Conservation (phyloP, 1,140 invertebrate species). For the Brachionus angularis region DNA sequence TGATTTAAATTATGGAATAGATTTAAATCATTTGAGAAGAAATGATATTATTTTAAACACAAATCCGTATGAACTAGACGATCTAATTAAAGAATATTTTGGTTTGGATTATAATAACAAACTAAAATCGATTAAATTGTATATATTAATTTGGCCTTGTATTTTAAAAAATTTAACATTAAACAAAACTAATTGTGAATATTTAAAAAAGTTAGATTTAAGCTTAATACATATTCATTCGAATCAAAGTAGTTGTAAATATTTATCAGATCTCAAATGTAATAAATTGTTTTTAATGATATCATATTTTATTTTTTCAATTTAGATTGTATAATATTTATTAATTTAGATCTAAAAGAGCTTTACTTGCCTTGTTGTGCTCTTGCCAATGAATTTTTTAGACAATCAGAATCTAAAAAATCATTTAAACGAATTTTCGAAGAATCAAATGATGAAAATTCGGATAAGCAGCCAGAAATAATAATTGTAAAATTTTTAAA, state of each 20-base stretch:
- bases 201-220: constrained; percentile 27
- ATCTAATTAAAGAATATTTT: constrained; percentile 18
- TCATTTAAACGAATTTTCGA: constrained; percentile 30
- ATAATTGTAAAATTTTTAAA: neutral
- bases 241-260: constrained; percentile 4
- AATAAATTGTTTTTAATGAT: neutral
- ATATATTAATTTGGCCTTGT: constrained; percentile 33
- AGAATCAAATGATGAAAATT: neutral
- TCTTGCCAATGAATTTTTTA: neutral
- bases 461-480: neutral
- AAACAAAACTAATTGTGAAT: neutral
- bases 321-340: neutral
- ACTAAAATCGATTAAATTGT: constrained; percentile 22
- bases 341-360: neutral
- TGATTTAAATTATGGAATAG: constrained; percentile 26
- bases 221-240: constrained; percentile 14
- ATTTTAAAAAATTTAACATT: neutral
- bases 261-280: neutral
- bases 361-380: constrained; percentile 17
- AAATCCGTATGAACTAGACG: constrained; percentile 20
- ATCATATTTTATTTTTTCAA: neutral
- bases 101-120: neutral
- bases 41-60: constrained; percentile 14
- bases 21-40: constrained; percentile 5
- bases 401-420: neutral